phyloP scores from a whole-genome alignment of 2,797 vertebrate genomes.

The Pteronotus mesoamericanus region DNA sequence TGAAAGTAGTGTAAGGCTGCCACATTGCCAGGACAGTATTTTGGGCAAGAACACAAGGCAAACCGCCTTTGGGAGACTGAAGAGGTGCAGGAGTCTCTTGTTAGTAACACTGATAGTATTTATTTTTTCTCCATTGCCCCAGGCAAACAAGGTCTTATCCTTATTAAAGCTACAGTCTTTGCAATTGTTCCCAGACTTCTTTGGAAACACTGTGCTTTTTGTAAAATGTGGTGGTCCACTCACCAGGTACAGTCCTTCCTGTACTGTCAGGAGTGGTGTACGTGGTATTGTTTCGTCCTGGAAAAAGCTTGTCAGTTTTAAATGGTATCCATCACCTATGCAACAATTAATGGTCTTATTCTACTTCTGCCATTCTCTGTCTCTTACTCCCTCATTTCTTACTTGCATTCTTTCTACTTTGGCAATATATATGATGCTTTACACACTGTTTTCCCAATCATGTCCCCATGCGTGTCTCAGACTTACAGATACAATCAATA shows the following conservation, averaged over 20 bases:
- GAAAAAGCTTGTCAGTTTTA: neutral
- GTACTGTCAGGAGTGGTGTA: conserved; percentile 80
- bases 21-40: neutral
- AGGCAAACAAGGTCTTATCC: conserved; percentile 91
- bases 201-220: conserved; percentile 82
- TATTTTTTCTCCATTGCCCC: conserved; percentile 88
- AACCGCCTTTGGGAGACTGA: neutral
- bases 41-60: neutral
- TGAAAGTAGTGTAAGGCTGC: conserved; percentile 76
- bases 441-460: neutral
- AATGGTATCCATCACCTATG: neutral
- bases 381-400: neutral
- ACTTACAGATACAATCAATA: neutral
- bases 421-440: neutral
- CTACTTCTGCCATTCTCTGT: neutral
- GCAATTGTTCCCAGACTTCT: conserved; percentile 83
- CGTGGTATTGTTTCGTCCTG: neutral
- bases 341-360: neutral
- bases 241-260: conserved; percentile 89
- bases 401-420: neutral
- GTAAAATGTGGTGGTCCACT: conserved; percentile 89
- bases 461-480: neutral
- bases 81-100: neutral
- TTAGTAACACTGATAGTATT: neutral
- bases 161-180: conserved; percentile 89